Percentiles rank a stretch among this genome's conserved stretches.
These are phyloP conservation scores for Lithobius niger DNA, from an alignment of 1,140 invertebrate species.

Conservation along the genomic window DNA sequence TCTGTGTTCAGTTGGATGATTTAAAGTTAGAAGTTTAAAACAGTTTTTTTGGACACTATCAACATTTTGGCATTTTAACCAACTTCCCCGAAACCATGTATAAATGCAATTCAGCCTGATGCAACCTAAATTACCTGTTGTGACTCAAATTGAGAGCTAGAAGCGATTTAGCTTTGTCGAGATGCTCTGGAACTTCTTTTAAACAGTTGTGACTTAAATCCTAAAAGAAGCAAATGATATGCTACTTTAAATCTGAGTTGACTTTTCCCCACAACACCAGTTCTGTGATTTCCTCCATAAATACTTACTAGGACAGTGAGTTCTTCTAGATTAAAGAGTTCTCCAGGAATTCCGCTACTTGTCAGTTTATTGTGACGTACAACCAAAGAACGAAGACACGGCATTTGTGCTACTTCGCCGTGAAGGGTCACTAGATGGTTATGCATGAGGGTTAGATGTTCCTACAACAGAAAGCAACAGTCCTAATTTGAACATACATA, in stretches of 20 bases:
- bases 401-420: conserved; percentile 79
- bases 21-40: too few relatives aligned
- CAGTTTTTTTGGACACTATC: too few relatives aligned
- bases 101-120: too few relatives aligned
- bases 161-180: conserved; percentile 84
- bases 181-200: conserved; percentile 83
- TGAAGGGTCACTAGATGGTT: conserved; percentile 86
- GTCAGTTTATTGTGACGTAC: conserved; percentile 86
- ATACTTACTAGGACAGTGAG: conserved; percentile 62
- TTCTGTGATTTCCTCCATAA: conserved; percentile 53
- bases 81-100: too few relatives aligned
- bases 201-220: conserved; percentile 94
- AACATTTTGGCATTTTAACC: too few relatives aligned
- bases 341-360: conserved; percentile 75
- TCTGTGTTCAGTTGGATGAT: too few relatives aligned
- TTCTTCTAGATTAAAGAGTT: conserved; percentile 86
- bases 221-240: conserved; percentile 22
- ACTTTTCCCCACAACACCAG: not conserved
- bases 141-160: conserved; percentile 92
- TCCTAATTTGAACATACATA: too few relatives aligned
- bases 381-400: conserved; percentile 75
- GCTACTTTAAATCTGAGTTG: conserved; percentile 37
- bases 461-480: conserved; percentile 40
- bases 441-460: conserved; percentile 80
- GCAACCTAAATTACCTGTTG: conserved; percentile 56